Evolutionary conservation across 2,797 vertebrate genomes (phyloP).

Genomic region (Amphiprion clarkii): DNA sequence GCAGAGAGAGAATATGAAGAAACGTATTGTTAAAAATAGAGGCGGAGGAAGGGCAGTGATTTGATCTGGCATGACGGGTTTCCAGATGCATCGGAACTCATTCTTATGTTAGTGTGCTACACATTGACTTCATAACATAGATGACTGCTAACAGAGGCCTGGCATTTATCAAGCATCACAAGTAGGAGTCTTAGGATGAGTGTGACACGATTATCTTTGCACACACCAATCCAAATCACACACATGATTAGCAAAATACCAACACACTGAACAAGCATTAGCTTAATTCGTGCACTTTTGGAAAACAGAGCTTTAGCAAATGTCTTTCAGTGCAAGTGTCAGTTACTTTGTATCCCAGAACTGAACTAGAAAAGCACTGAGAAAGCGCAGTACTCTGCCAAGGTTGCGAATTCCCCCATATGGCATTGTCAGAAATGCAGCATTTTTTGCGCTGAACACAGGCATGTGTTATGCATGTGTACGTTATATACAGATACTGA

Average conservation of each 20-base stretch:
- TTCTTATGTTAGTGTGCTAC: slow-evolving; percentile 20
- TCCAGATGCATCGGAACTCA: slow-evolving; percentile 49
- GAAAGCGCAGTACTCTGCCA: too few species aligned
- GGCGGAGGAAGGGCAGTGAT: slow-evolving; percentile 36
- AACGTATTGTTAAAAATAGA: slow-evolving; percentile 60
- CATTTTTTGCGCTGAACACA: too few species aligned
- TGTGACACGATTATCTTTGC: slow-evolving; percentile 3
- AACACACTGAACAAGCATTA: background rate
- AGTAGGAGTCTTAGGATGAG: slow-evolving; percentile 12
- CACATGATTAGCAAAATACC: slow-evolving; percentile 11
- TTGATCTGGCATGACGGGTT: slow-evolving; percentile 38
- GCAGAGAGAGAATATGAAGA: slow-evolving; percentile 32
- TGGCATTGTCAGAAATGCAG: too few species aligned
- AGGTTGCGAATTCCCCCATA: too few species aligned
- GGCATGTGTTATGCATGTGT: too few species aligned
- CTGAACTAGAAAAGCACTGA: too few species aligned
- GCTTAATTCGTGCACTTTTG: background rate
- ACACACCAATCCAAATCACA: slow-evolving; percentile 1
- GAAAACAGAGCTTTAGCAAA: background rate
- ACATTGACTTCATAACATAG: slow-evolving; percentile 7
- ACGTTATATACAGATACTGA: too few species aligned
- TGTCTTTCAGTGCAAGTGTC: too few species aligned
- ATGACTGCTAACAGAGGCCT: background rate
- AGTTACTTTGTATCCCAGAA: too few species aligned
- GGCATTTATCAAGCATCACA: slow-evolving; percentile 25